Conservation (phyloP, 2,797 vertebrate genomes). For the Menidia menidia region DNA sequence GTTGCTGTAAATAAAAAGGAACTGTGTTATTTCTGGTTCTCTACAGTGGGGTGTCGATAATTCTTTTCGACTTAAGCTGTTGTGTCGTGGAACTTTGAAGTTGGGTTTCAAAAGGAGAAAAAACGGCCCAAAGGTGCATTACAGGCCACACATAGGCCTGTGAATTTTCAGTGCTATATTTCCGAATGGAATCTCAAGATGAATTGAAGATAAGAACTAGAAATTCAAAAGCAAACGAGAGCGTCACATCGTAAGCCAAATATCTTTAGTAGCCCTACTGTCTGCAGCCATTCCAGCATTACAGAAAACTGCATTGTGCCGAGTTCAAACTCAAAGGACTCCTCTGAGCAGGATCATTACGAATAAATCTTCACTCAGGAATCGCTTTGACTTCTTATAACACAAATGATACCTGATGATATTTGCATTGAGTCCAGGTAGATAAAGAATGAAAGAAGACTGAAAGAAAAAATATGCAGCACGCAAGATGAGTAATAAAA, state of each 20-base stretch:
- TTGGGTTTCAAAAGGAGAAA: slow-evolving; percentile 31
- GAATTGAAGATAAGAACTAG: background rate
- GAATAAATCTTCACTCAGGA: slow-evolving; percentile 27
- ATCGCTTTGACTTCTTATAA: slow-evolving; percentile 49
- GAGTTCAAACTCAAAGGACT: slow-evolving; percentile 50
- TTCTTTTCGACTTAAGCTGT: slow-evolving; percentile 39
- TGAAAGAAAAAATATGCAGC: slow-evolving; percentile 40
- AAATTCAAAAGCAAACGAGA: background rate
- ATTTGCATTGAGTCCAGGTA: slow-evolving; percentile 40
- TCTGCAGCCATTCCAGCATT: slow-evolving; percentile 17
- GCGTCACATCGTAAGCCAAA: slow-evolving; percentile 28
- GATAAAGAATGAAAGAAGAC: slow-evolving; percentile 29
- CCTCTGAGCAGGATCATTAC: slow-evolving; percentile 32
- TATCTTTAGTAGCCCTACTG: slow-evolving; percentile 33
- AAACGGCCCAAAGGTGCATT: slow-evolving; percentile 16
- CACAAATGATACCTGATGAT: slow-evolving; percentile 56
- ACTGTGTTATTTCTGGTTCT: slow-evolving; percentile 64
- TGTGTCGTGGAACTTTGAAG: slow-evolving; percentile 28
- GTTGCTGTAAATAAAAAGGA: slow-evolving; percentile 52
- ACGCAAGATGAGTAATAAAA: slow-evolving; percentile 19
- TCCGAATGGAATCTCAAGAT: slow-evolving; percentile 10
- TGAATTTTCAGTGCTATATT: slow-evolving; percentile 5
- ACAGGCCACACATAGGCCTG: slow-evolving; percentile 24
- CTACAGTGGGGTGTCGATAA: slow-evolving; percentile 39
- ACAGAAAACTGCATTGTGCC: slow-evolving; percentile 34